phyloP scores from a whole-genome alignment of 1,140 invertebrate genomes.

The Prorops nasuta region DNA sequence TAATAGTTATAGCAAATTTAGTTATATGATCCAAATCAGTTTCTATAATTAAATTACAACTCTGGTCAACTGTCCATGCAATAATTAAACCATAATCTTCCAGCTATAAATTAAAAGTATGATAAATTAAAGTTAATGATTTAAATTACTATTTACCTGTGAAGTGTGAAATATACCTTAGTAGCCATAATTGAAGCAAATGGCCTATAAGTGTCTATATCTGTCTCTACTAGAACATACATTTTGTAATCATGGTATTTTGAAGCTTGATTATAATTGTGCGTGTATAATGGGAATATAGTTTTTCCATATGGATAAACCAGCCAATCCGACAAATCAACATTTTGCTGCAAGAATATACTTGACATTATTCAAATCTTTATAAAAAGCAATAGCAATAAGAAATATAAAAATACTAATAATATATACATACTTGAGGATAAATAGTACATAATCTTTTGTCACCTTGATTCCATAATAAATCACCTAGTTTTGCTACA shows the following conservation, averaged over 20 bases:
- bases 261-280: slow-evolving; percentile 30
- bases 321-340: slow-evolving; percentile 59
- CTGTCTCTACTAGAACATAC: slow-evolving; percentile 56
- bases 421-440: slow-evolving; percentile 47
- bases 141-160: background rate
- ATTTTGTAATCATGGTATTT: slow-evolving; percentile 40
- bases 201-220: slow-evolving; percentile 43
- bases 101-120: slow-evolving; percentile 49
- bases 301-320: slow-evolving; percentile 52
- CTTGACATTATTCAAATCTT: slow-evolving; percentile 28
- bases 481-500: slow-evolving; percentile 56
- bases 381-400: too few relatives aligned
- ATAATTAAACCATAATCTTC: slow-evolving; percentile 66
- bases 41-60: slow-evolving; percentile 63
- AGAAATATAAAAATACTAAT: slow-evolving; percentile 20
- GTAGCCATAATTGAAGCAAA: slow-evolving; percentile 33
- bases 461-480: slow-evolving; percentile 57
- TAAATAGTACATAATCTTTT: slow-evolving; percentile 57
- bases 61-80: slow-evolving; percentile 64
- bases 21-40: slow-evolving; percentile 65
- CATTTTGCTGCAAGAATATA: slow-evolving; percentile 48
- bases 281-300: slow-evolving; percentile 55
- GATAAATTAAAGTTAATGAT: background rate
- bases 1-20: slow-evolving; percentile 60
- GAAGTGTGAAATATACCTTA: slow-evolving; percentile 34